These are phyloP conservation scores for Spicauda simplicius DNA, from an alignment of 2,888 invertebrate genomes.

Conservation along the genomic window DNA sequence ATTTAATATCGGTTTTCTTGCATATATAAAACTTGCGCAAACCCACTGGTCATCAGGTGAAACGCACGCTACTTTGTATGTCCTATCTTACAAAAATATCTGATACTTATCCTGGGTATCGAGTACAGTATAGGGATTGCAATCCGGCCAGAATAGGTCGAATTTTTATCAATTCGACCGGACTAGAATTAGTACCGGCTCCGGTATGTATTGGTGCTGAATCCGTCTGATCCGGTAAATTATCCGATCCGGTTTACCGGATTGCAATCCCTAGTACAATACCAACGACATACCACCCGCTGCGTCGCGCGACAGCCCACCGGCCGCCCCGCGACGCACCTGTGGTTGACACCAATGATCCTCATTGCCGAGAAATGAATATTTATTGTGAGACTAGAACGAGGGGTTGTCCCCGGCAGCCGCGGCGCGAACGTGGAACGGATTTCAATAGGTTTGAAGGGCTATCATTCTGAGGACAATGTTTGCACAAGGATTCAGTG, in stretches of 20 bases:
- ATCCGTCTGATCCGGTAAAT: too few relatives aligned
- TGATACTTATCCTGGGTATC: too few relatives aligned
- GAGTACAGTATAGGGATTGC: slow-evolving; percentile 39
- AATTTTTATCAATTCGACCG: too few relatives aligned
- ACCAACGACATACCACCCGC: slow-evolving; percentile 35
- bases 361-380: slow-evolving; percentile 54
- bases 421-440: slow-evolving; percentile 17
- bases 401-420: slow-evolving; percentile 40
- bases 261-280: too few relatives aligned
- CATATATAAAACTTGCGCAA: too few relatives aligned
- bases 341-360: slow-evolving; percentile 66
- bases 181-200: too few relatives aligned
- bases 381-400: slow-evolving; percentile 50
- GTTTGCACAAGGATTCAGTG: slow-evolving; percentile 27
- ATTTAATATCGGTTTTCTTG: too few relatives aligned
- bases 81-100: too few relatives aligned
- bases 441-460: slow-evolving; percentile 34
- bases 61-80: neutral
- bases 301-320: slow-evolving; percentile 26
- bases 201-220: too few relatives aligned
- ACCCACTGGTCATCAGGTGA: too few relatives aligned
- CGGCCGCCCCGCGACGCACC: slow-evolving; percentile 40
- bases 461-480: slow-evolving; percentile 24
- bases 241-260: too few relatives aligned
- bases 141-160: too few relatives aligned